These are phyloP conservation scores for Perca fluviatilis DNA, from an alignment of 2,113 vertebrate genomes.

Conservation along the genomic window DNA sequence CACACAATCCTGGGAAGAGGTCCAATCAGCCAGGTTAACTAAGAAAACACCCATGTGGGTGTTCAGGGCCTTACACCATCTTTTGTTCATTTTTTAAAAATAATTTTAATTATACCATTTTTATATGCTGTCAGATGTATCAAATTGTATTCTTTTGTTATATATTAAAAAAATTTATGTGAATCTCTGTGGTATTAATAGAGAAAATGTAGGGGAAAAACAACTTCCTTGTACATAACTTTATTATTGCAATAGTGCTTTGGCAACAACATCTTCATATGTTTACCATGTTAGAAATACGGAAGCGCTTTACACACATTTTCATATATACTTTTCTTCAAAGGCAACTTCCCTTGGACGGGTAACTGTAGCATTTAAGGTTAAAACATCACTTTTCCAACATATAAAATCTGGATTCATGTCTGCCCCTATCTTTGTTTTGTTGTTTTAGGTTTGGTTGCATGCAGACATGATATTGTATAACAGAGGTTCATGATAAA, in stretches of 20 bases:
- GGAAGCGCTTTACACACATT: conserved; percentile 34
- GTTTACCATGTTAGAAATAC: conserved; percentile 53
- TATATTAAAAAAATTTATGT: conserved; percentile 55
- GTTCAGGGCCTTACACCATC: conserved; percentile 1
- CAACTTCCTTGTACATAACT: conserved; percentile 48
- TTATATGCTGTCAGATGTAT: conserved; percentile 57
- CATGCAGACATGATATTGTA: conserved; percentile 38
- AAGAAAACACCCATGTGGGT: too few relatives aligned
- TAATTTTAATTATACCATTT: conserved; percentile 50
- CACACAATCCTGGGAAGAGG: too few relatives aligned
- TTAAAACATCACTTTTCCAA: conserved; percentile 38
- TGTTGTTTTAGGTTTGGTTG: conserved; percentile 21
- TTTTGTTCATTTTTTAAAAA: conserved; percentile 24
- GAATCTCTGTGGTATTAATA: conserved; percentile 13
- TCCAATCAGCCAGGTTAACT: too few relatives aligned
- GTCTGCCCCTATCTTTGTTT: neutral
- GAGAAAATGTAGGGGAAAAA: neutral
- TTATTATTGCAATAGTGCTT: conserved; percentile 73
- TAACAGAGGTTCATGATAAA: conserved; percentile 6
- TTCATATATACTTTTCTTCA: conserved; percentile 48
- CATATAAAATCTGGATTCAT: conserved; percentile 31
- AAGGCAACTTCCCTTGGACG: neutral
- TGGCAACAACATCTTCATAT: conserved; percentile 38
- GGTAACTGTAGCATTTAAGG: neutral
- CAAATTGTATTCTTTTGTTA: conserved; percentile 43